phyloP scores from a whole-genome alignment of 2,888 invertebrate genomes.

The Adineta ricciae region DNA sequence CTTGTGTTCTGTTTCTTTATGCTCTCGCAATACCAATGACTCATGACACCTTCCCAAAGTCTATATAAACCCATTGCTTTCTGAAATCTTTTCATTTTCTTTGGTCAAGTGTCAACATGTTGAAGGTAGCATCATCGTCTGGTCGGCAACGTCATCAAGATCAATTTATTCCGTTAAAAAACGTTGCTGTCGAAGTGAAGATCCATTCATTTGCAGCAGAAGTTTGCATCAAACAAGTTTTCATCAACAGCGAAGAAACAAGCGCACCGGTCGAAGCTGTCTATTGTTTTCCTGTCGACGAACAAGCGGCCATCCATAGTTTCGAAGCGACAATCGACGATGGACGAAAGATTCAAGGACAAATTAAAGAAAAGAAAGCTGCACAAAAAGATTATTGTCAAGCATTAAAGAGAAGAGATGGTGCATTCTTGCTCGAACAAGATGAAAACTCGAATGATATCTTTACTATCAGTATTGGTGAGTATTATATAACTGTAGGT shows the following conservation, averaged over 20 bases:
- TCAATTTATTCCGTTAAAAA: neutral
- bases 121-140: neutral
- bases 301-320: neutral
- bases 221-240: neutral
- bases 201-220: neutral
- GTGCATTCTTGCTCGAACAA: neutral
- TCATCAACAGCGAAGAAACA: neutral
- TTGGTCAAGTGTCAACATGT: neutral
- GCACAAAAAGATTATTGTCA: neutral
- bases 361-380: neutral
- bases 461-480: neutral
- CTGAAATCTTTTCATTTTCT: neutral
- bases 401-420: neutral
- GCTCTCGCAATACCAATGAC: too few relatives aligned
- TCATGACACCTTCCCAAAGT: neutral
- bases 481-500: neutral
- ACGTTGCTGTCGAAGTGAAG: neutral
- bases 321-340: neutral
- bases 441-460: neutral
- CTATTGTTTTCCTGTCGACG: neutral
- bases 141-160: neutral
- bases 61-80: neutral
- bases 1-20: too few relatives aligned
- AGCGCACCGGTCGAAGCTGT: neutral
- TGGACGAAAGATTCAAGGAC: neutral